These are phyloP conservation scores for Caracal caracal DNA, from an alignment of 2,113 vertebrate species.

Conservation along the genomic window DNA sequence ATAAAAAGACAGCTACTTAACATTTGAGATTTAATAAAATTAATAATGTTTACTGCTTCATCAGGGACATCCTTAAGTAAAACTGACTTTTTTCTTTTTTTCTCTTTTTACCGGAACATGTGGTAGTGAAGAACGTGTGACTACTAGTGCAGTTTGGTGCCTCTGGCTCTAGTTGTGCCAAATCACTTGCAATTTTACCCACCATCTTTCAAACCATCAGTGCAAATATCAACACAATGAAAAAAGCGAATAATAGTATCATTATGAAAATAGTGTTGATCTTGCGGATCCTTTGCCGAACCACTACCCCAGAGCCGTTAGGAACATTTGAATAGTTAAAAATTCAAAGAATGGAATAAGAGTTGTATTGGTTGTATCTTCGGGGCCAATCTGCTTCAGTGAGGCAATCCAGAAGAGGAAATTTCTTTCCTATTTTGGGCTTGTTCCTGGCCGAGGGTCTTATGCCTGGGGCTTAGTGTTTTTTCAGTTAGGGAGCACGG, in stretches of 20 bases:
- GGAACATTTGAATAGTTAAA: not conserved
- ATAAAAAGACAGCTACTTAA: not conserved
- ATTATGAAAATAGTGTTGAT: not conserved
- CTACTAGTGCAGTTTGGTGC: not conserved
- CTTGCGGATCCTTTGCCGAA: not conserved
- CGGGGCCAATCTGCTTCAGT: not conserved
- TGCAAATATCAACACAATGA: not conserved
- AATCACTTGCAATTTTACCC: not conserved
- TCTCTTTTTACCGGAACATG: not conserved
- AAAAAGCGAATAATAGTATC: not conserved
- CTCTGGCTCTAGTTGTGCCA: not conserved
- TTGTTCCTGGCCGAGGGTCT: not conserved
- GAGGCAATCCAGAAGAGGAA: not conserved
- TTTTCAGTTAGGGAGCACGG: not conserved
- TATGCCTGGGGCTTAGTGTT: not conserved
- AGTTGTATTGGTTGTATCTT: not conserved
- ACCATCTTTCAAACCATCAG: not conserved
- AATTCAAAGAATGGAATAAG: not conserved
- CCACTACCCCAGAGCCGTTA: not conserved
- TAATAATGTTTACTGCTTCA: not conserved
- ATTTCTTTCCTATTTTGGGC: not conserved
- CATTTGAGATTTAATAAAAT: not conserved
- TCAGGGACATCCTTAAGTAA: not conserved
- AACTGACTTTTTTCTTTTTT: not conserved
- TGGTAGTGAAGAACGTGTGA: not conserved